Evolutionary conservation across 1,140 invertebrate genomes (phyloP), one percentile per base, ranked within the genome.

Genomic region (Drosophila simulans): DNA sequence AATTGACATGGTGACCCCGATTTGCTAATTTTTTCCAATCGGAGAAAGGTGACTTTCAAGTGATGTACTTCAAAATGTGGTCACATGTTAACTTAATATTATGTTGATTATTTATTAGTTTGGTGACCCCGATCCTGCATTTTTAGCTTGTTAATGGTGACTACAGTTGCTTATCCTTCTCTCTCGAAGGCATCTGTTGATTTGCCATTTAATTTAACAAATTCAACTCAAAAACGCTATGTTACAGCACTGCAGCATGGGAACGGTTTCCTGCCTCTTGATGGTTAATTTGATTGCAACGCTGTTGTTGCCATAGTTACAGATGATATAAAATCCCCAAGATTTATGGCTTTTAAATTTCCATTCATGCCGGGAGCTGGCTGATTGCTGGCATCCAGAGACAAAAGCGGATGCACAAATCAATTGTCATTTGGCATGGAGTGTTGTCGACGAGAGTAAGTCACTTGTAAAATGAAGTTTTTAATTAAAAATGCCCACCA

Each of bases 291-390:
- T 84, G 70, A 84, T 84, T 71, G 75, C 80, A 70, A 70, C 49
- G 56, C 62, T 75, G 60, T 34, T 34, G 34, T 37, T 70, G 51
- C 68, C 53, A 58, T 34, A 81, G 72, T 68, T 77, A 64, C 56
- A 27, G 22, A 10, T 56, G 43, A 69, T 74, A 82, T 68, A 74
- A 82, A 83, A 60, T 52, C 58, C 4, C 22, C 64, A 69, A 79
- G 75, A 83, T 83, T 83, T 83, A 83, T 83, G 80, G 80, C 64
- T 84, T 84, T 83, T 83, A 80, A 84, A 84, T 70, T 84, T 76
- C 66, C 71, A 84, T 84, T 80, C 75, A 71, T 75, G 59, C 49
- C 20, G 66, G 52, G 43, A 70, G 65, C 54, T 45, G 46, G 37
- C 54, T 70, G 75, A 84, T 83, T 77, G 65, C 53, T 56, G 2